phyloP scores from a whole-genome alignment of 2,888 invertebrate species.

The Rhagophthalmus giganteus region DNA sequence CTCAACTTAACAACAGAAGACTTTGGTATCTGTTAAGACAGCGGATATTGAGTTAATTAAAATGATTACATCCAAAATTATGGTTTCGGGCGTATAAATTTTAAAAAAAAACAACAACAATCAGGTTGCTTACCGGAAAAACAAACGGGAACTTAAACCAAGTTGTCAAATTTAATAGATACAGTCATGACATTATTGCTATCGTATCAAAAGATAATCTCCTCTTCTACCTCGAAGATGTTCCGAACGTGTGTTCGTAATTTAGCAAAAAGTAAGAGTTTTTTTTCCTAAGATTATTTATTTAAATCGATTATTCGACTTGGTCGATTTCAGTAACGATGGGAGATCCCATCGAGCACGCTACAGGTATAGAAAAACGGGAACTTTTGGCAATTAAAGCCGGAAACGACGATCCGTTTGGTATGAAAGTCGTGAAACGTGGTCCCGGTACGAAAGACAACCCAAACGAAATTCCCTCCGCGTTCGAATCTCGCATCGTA shows the following conservation, averaged over 20 bases:
- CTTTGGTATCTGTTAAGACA: too few species aligned
- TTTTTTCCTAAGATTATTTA: neutral
- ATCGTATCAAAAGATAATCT: too few species aligned
- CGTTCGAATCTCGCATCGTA: conserved; percentile 77
- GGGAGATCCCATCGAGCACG: conserved; percentile 89
- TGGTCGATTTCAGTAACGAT: too few species aligned
- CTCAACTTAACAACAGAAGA: too few species aligned
- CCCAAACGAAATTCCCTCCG: conserved; percentile 89
- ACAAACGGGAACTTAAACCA: too few species aligned
- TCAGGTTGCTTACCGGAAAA: too few species aligned
- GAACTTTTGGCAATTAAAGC: conserved; percentile 83
- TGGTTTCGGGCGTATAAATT: neutral
- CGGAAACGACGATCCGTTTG: conserved; percentile 87
- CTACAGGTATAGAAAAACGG: conserved; percentile 89
- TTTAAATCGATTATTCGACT: too few species aligned
- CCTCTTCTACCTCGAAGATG: too few species aligned
- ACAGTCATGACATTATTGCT: too few species aligned
- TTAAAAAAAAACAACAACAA: too few species aligned
- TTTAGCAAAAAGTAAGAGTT: neutral
- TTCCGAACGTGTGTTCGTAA: too few species aligned
- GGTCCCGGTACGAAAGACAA: conserved; percentile 77
- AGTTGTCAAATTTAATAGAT: too few species aligned
- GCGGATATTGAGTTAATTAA: neutral
- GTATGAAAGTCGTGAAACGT: conserved; percentile 80
- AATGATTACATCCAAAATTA: neutral